phyloP scores from a whole-genome alignment of 2,113 vertebrate species.

The Ornithorhynchus anatinus region DNA sequence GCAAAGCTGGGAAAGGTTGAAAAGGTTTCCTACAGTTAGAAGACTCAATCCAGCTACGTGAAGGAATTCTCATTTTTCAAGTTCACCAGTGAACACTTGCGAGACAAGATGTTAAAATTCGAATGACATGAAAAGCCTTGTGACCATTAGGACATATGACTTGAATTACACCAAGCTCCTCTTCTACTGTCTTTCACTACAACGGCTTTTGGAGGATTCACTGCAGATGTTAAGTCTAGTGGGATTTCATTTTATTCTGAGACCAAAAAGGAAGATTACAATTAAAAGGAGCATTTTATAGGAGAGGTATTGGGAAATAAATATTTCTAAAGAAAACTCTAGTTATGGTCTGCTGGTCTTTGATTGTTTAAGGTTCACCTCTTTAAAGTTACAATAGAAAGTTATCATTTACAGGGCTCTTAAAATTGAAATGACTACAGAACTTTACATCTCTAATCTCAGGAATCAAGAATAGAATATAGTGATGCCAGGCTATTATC shows the following conservation, averaged over 20 bases:
- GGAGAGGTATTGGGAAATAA: neutral
- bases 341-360: neutral
- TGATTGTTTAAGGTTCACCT: neutral
- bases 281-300: neutral
- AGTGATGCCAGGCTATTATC: too few relatives aligned
- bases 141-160: neutral
- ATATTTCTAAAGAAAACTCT: neutral
- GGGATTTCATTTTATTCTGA: neutral
- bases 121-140: constrained; percentile 13
- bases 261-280: neutral
- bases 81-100: constrained; percentile 19
- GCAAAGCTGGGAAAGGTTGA: too few relatives aligned
- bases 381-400: neutral
- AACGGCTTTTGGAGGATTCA: neutral
- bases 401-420: neutral
- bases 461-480: too few relatives aligned
- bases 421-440: too few relatives aligned
- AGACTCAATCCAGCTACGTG: constrained; percentile 3
- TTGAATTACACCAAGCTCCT: constrained; percentile 1
- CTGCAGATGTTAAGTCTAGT: neutral
- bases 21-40: neutral
- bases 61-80: constrained; percentile 3
- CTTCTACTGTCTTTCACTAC: neutral
- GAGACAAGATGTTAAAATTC: constrained; percentile 20
- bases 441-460: too few relatives aligned